phyloP scores from a whole-genome alignment of 2,888 invertebrate genomes.

The Sesia apiformis region DNA sequence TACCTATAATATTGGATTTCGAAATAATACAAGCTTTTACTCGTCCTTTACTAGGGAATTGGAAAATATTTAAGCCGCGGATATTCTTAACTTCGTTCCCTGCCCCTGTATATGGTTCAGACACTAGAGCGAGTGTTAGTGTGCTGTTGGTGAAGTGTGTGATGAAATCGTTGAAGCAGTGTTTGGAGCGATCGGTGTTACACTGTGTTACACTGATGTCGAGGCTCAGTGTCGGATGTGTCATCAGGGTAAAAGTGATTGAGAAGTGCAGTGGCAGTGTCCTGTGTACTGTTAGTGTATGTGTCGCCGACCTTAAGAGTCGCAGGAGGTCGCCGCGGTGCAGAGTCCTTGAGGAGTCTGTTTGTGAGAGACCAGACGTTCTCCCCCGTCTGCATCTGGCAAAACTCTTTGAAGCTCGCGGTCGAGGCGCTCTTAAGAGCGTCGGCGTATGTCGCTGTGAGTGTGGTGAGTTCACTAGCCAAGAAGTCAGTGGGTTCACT shows the following conservation, averaged over 20 bases:
- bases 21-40: background rate
- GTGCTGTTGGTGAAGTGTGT: background rate
- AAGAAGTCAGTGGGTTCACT: background rate
- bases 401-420: slow-evolving; percentile 13
- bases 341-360: slow-evolving; percentile 7
- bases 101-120: background rate
- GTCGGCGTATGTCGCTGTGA: slow-evolving; percentile 3
- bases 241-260: slow-evolving; percentile 1
- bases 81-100: background rate
- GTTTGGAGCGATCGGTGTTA: background rate
- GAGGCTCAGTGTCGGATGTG: background rate
- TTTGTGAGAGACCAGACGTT: slow-evolving; percentile 15
- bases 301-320: slow-evolving; percentile 4
- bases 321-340: slow-evolving; percentile 7
- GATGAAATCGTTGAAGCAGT: background rate
- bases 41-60: background rate
- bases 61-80: background rate
- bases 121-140: background rate
- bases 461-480: background rate
- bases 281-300: slow-evolving; percentile 3
- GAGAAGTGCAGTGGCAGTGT: slow-evolving; percentile 7
- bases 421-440: slow-evolving; percentile 5
- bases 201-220: background rate
- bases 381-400: slow-evolving; percentile 9
- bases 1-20: accelerated